These are phyloP conservation scores for Anoplius nigerrimus DNA, from an alignment of 2,888 invertebrate genomes.

Conservation along the genomic window DNA sequence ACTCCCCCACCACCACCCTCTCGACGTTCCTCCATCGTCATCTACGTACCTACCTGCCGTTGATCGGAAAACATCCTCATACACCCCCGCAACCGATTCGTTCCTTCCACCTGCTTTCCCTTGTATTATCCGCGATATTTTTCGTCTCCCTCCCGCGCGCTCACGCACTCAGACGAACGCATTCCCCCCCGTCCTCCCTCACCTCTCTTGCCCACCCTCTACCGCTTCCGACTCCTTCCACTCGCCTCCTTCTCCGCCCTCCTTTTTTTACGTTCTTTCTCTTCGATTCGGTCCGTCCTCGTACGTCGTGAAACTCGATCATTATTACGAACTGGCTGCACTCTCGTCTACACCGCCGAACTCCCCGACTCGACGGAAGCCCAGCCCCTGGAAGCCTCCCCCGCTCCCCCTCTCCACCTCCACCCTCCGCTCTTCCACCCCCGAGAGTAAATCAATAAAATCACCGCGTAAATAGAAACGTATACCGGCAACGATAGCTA, in stretches of 20 bases:
- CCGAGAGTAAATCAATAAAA: constrained; percentile 39
- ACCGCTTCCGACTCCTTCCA: background rate
- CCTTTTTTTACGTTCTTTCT: constrained; percentile 8
- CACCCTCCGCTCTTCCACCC: background rate
- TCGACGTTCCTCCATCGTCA: background rate
- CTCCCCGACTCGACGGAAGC: background rate
- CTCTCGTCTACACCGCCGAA: background rate
- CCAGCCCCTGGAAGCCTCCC: background rate
- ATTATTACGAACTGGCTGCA: constrained; percentile 19
- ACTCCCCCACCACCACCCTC: background rate
- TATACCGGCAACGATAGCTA: constrained; percentile 36
- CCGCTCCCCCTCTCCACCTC: background rate
- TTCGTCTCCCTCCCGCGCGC: constrained; percentile 2
- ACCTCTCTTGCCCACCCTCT: background rate
- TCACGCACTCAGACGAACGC: constrained; percentile 9
- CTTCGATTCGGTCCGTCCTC: constrained; percentile 12
- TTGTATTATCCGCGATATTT: constrained; percentile 4
- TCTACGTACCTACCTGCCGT: background rate
- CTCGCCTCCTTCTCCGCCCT: background rate
- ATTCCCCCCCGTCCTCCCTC: background rate
- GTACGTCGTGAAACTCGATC: constrained; percentile 27
- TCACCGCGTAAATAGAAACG: constrained; percentile 48
- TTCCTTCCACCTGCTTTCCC: background rate
- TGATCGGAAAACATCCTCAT: background rate
- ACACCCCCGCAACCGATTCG: background rate